phyloP scores from a whole-genome alignment of 2,888 invertebrate species.

The Esperia sulphurella region DNA sequence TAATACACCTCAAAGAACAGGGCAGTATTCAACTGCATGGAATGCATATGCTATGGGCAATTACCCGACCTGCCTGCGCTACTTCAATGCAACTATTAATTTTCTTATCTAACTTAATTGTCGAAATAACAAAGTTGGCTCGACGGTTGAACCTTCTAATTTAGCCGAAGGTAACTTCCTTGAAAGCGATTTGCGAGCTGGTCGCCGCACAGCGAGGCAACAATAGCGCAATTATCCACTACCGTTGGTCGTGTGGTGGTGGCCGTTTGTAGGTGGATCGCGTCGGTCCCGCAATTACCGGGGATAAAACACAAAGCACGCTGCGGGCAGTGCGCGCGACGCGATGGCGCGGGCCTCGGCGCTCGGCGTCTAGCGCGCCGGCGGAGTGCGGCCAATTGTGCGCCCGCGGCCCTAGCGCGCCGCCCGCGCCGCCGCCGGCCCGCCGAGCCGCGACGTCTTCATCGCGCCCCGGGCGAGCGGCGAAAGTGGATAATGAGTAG shows the following conservation, averaged over 20 bases:
- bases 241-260: conserved; percentile 58
- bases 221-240: conserved; percentile 73
- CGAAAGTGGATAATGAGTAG: conserved; percentile 77
- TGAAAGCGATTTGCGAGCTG: conserved; percentile 54
- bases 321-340: conserved; percentile 46
- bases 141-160: conserved; percentile 56
- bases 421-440: conserved; percentile 18
- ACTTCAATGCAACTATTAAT: conserved; percentile 53
- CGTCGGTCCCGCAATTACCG: conserved; percentile 63
- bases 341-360: no score
- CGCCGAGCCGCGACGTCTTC: conserved; percentile 60
- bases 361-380: conserved; percentile 39
- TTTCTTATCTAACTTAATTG: conserved; percentile 63
- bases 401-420: conserved; percentile 56
- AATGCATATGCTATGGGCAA: conserved; percentile 44
- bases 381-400: conserved; percentile 55
- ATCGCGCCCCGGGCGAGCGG: conserved; percentile 63
- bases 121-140: conserved; percentile 55
- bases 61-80: conserved; percentile 25
- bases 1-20: conserved; percentile 36
- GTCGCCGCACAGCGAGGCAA: conserved; percentile 49
- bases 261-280: conserved; percentile 47
- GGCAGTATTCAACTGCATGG: conserved; percentile 30
- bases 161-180: conserved; percentile 49
- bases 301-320: conserved; percentile 66